Conservation (phyloP, 2,888 invertebrate species). For the Amphipyra tragopoginis region DNA sequence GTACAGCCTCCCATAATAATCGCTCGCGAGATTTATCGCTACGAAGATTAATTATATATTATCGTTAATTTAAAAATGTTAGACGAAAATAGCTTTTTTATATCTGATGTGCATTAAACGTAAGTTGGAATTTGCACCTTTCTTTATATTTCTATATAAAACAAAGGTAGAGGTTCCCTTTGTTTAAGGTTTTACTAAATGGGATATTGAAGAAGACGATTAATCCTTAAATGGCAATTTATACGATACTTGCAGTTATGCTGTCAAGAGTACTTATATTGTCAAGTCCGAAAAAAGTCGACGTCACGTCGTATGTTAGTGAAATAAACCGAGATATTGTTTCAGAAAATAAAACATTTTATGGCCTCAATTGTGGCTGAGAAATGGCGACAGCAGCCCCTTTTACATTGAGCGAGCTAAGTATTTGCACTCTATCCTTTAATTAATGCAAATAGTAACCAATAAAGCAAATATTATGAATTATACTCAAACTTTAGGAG, state of each 20-base stretch:
- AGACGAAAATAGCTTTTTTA: conserved; percentile 44
- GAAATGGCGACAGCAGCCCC: conserved; percentile 6
- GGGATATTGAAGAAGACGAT: conserved; percentile 27
- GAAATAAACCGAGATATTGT: conserved; percentile 35
- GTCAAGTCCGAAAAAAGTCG: conserved; percentile 25
- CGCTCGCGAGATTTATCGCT: conserved; percentile 42
- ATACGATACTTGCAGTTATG: conserved; percentile 38
- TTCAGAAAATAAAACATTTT: conserved; percentile 2
- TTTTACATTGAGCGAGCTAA: too few relatives aligned
- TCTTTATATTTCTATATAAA: not conserved
- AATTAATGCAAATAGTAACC: too few relatives aligned
- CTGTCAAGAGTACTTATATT: conserved; percentile 40
- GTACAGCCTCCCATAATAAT: conserved; percentile 34
- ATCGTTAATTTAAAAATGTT: conserved; percentile 45
- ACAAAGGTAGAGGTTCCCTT: not conserved
- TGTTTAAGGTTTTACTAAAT: conserved; percentile 24
- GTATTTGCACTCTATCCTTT: too few relatives aligned
- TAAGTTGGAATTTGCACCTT: not conserved
- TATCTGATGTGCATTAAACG: conserved; percentile 9
- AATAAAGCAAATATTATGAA: too few relatives aligned
- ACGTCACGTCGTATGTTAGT: conserved; percentile 17
- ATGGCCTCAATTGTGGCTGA: conserved; percentile 2
- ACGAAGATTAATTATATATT: conserved; percentile 44
- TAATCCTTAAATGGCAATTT: conserved; percentile 29
- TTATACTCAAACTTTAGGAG: too few relatives aligned